Conservation (phyloP, 1,140 invertebrate genomes). For the Drosophila hydei region DNA sequence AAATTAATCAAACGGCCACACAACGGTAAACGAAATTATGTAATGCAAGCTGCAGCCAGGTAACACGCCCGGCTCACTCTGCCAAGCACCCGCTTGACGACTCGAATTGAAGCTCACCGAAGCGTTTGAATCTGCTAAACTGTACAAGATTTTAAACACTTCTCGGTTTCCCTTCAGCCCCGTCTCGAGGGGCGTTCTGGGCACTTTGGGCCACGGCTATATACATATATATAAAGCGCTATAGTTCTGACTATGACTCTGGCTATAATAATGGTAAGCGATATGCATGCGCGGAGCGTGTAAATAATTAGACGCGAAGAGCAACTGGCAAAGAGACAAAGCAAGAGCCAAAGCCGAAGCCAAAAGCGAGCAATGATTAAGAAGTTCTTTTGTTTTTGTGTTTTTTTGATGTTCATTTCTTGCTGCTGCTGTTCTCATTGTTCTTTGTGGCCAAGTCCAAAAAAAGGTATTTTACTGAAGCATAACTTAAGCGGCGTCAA, state of each 20-base stretch:
- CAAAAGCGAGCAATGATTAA: constrained; percentile 58
- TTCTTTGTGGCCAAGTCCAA: constrained; percentile 30
- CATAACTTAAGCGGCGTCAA: constrained; percentile 72
- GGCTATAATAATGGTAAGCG: constrained; percentile 67
- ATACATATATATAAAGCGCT: constrained; percentile 17
- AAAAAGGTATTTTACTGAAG: constrained; percentile 74
- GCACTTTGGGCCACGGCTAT: constrained; percentile 50
- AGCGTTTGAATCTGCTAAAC: constrained; percentile 75
- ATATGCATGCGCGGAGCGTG: constrained; percentile 77
- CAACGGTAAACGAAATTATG: constrained; percentile 77
- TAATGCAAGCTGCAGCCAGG: constrained; percentile 64
- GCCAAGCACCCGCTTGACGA: background rate
- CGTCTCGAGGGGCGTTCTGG: constrained; percentile 43
- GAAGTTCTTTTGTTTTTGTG: constrained; percentile 50
- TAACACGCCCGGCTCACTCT: constrained; percentile 8
- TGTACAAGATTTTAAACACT: constrained; percentile 80
- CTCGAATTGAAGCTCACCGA: constrained; percentile 52
- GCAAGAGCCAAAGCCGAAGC: constrained; percentile 21
- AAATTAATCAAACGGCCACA: constrained; percentile 77
- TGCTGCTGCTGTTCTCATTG: constrained; percentile 20
- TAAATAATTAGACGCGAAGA: constrained; percentile 71
- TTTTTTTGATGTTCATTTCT: constrained; percentile 21
- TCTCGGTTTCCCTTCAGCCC: background rate
- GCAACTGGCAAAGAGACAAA: constrained; percentile 44
- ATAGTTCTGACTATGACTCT: constrained; percentile 20